Percentiles rank a stretch among this genome's conserved stretches.
phyloP scores from a whole-genome alignment of 2,797 vertebrate genomes.

The Neoniphon sammara region DNA sequence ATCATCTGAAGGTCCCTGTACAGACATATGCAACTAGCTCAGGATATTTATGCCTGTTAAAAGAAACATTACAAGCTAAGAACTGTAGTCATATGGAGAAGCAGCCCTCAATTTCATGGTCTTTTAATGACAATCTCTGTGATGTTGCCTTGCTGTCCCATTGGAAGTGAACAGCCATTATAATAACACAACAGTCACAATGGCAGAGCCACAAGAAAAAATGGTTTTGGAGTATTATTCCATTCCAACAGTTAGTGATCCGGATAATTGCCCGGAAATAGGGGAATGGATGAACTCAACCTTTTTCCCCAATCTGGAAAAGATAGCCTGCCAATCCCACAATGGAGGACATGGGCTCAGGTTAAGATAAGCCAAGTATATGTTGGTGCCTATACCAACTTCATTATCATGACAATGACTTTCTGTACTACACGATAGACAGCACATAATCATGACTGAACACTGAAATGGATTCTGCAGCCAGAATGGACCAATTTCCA shows the following conservation, averaged over 20 bases:
- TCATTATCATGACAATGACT: slow-evolving; percentile 32
- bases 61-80: slow-evolving; percentile 40
- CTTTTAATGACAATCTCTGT: slow-evolving; percentile 68
- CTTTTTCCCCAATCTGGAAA: slow-evolving; percentile 37
- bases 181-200: slow-evolving; percentile 53
- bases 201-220: slow-evolving; percentile 56
- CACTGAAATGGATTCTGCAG: slow-evolving; percentile 7
- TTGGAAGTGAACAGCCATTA: slow-evolving; percentile 64
- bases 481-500: neutral
- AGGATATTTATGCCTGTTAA: slow-evolving; percentile 12
- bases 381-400: slow-evolving; percentile 13
- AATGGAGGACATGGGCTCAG: slow-evolving; percentile 23
- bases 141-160: slow-evolving; percentile 49
- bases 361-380: slow-evolving; percentile 47
- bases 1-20: neutral
- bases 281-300: slow-evolving; percentile 50
- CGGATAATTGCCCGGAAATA: slow-evolving; percentile 79
- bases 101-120: slow-evolving; percentile 72
- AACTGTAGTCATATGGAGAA: slow-evolving; percentile 59
- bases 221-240: slow-evolving; percentile 61
- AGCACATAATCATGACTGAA: slow-evolving; percentile 10
- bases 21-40: neutral
- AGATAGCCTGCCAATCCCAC: slow-evolving; percentile 12
- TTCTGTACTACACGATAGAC: slow-evolving; percentile 18
- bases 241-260: slow-evolving; percentile 73